These are phyloP conservation scores for Leucoraja ocellata DNA, from an alignment of 2,797 vertebrate species.

Conservation along the genomic window DNA sequence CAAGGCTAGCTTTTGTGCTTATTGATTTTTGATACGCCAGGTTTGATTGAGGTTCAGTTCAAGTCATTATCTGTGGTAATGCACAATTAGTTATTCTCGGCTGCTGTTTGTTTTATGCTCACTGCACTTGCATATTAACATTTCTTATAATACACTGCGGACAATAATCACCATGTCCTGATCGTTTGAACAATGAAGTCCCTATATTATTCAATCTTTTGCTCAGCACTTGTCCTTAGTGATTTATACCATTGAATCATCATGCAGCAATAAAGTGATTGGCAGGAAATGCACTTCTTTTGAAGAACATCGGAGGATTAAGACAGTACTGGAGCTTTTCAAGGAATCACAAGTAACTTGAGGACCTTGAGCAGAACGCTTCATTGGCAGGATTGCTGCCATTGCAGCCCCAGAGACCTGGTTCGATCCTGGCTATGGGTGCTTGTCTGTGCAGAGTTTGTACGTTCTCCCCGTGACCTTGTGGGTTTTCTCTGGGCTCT, in stretches of 20 bases:
- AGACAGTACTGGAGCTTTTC: not conserved
- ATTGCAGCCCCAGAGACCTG: no score
- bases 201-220: not conserved
- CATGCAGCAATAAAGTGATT: not conserved
- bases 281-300: not conserved
- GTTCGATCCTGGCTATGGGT: no score
- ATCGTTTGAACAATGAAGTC: not conserved
- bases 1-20: no score
- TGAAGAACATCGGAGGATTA: not conserved
- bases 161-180: not conserved
- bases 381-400: no score
- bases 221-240: no score
- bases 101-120: not conserved
- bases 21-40: not conserved
- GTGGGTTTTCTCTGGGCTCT: no score
- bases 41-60: not conserved
- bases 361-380: no score
- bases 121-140: not conserved
- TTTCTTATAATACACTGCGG: not conserved
- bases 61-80: not conserved
- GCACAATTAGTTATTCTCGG: not conserved
- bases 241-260: conserved; percentile 12
- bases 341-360: not conserved
- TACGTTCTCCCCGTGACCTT: no score
- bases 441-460: no score